These are phyloP conservation scores for Dryoscopus gambensis DNA, from an alignment of 2,113 vertebrate species.

Conservation along the genomic window DNA sequence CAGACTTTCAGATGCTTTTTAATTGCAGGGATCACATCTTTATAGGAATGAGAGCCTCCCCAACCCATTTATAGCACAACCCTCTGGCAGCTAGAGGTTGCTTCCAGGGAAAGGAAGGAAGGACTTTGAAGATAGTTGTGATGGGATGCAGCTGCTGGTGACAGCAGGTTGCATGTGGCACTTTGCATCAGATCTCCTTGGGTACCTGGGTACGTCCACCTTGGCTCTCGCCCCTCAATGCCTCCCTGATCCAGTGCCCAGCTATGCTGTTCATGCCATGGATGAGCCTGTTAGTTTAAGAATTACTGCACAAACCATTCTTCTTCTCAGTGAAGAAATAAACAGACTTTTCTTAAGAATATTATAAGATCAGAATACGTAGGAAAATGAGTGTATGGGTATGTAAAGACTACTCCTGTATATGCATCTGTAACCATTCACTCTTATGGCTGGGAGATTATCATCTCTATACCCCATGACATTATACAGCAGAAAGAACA, in stretches of 20 bases:
- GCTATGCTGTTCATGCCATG: rapidly evolving
- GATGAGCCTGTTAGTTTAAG: background rate
- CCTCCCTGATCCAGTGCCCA: background rate
- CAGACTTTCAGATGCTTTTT: background rate
- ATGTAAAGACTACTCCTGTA: background rate
- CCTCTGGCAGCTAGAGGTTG: background rate
- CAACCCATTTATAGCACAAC: background rate
- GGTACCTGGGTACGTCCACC: background rate
- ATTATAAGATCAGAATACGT: background rate
- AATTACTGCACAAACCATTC: background rate
- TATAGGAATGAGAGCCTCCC: background rate
- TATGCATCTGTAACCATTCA: background rate
- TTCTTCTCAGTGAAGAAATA: background rate
- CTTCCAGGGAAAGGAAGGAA: background rate
- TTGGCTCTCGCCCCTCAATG: background rate
- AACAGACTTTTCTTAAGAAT: background rate
- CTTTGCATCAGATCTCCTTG: background rate
- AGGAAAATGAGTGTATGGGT: background rate
- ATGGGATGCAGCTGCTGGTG: background rate
- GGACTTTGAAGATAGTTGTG: background rate
- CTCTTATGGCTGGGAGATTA: background rate
- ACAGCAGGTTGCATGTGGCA: background rate
- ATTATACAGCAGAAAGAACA: background rate
- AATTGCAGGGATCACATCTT: background rate
- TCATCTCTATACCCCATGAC: background rate